A percentile compares a stretch with the other conserved stretches of the same genome.
Conservation (phyloP, 2,888 invertebrate genomes). For the Micropterix aruncella region DNA sequence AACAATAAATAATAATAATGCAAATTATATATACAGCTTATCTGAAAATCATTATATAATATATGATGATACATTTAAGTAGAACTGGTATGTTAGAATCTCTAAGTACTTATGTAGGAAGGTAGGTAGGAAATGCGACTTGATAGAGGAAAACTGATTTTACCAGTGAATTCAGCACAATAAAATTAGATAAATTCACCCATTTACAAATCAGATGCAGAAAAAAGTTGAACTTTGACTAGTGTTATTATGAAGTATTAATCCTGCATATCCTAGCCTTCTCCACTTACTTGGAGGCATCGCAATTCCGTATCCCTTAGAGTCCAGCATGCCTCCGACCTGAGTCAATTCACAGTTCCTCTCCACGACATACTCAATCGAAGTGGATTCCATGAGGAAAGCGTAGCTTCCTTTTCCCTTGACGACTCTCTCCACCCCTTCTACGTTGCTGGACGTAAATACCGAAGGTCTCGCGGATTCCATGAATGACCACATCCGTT, state of each 20-base stretch:
- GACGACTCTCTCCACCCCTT: constrained; percentile 82
- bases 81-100: no score
- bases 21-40: no score
- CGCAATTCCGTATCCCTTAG: constrained; percentile 92
- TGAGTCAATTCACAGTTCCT: constrained; percentile 82
- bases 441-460: constrained; percentile 72
- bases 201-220: no score
- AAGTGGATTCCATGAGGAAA: constrained; percentile 94
- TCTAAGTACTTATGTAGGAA: no score
- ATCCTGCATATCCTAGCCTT: no score
- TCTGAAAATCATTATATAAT: no score
- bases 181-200: no score
- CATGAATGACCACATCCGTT: constrained; percentile 95
- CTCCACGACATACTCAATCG: constrained; percentile 88
- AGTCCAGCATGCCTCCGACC: constrained; percentile 84
- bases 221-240: no score
- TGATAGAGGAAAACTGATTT: neutral
- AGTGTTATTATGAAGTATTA: no score
- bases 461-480: constrained; percentile 75
- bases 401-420: constrained; percentile 82
- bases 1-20: no score
- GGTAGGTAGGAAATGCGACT: no score
- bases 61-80: no score
- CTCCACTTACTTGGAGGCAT: constrained; percentile 79
- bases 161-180: constrained; percentile 1